These are phyloP conservation scores for Pseudochirops corinnae DNA, from an alignment of 2,797 vertebrate species.

Conservation along the genomic window DNA sequence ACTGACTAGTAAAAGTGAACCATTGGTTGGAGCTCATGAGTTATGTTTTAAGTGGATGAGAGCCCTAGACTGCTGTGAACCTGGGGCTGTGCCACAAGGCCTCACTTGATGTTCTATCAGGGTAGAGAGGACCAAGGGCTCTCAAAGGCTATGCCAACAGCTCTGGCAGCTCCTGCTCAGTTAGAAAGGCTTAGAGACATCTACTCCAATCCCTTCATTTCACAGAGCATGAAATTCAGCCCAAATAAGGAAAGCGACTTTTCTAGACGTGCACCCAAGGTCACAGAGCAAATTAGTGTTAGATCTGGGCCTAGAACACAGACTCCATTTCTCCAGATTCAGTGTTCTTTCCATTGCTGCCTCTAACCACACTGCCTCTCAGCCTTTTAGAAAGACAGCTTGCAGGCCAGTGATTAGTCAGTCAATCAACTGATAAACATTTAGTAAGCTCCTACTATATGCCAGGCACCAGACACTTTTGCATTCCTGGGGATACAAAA, in stretches of 20 bases:
- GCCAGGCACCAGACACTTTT: neutral
- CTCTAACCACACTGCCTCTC: neutral
- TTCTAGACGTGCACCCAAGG: neutral
- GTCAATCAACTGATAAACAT: neutral
- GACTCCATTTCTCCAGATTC: neutral
- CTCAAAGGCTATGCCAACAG: neutral
- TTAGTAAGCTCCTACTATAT: slow-evolving; percentile 21
- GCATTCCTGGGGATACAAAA: neutral
- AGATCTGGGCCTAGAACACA: neutral
- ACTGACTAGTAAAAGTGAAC: neutral
- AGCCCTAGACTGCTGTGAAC: neutral
- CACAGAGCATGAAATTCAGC: neutral
- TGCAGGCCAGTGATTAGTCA: neutral
- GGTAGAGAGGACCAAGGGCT: neutral
- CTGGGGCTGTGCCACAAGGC: neutral
- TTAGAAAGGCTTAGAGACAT: neutral
- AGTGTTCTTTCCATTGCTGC: neutral
- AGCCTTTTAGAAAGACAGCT: slow-evolving; percentile 33
- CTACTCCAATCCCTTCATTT: neutral
- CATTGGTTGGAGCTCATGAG: neutral
- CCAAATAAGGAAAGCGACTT: neutral
- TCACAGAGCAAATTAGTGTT: neutral
- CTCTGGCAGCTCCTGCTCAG: neutral
- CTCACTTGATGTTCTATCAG: neutral
- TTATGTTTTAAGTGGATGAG: neutral